A percentile compares a stretch with the other conserved stretches of the same genome.
These are phyloP conservation scores for Megathymus violae DNA, from an alignment of 1,140 invertebrate genomes.

Conservation along the genomic window DNA sequence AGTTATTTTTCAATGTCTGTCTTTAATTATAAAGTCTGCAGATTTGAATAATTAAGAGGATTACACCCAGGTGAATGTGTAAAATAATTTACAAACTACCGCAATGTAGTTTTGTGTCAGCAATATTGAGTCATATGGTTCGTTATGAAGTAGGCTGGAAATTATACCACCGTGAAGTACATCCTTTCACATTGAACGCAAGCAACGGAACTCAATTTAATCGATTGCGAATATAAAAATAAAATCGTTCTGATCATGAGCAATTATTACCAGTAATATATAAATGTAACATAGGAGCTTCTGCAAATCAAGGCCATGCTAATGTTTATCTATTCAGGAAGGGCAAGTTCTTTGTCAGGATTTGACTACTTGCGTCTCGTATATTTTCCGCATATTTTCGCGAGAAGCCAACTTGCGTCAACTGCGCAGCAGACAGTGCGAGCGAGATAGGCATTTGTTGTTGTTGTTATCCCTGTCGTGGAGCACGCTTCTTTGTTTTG, in stretches of 20 bases:
- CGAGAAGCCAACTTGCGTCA: constrained; percentile 63
- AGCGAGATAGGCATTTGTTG: constrained; percentile 71
- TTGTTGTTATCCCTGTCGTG: constrained; percentile 63
- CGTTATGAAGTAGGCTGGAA: constrained; percentile 66
- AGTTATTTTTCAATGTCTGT: not conserved
- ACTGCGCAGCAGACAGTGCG: constrained; percentile 72
- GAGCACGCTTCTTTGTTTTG: constrained; percentile 81
- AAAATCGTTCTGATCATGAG: constrained; percentile 51
- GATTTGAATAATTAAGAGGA: constrained; percentile 3
- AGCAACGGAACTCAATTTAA: constrained; percentile 47
- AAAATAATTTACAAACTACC: constrained; percentile 13
- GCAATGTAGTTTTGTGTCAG: constrained; percentile 48
- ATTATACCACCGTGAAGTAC: constrained; percentile 51
- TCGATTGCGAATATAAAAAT: constrained; percentile 52
- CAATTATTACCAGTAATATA: constrained; percentile 44
- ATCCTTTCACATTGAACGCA: constrained; percentile 68
- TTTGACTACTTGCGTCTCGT: constrained; percentile 39
- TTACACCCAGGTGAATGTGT: constrained; percentile 16
- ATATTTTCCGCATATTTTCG: constrained; percentile 71
- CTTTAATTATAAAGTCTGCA: not conserved
- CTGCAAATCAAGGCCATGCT: constrained; percentile 33
- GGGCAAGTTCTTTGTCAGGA: constrained; percentile 36
- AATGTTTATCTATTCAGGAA: constrained; percentile 49
- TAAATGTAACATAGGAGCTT: constrained; percentile 44
- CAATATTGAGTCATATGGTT: constrained; percentile 56